Percentiles rank a stretch among this genome's conserved stretches.
Evolutionary conservation across 2,113 vertebrate species (phyloP).

Genomic region (Sinocyclocheilus grahami): DNA sequence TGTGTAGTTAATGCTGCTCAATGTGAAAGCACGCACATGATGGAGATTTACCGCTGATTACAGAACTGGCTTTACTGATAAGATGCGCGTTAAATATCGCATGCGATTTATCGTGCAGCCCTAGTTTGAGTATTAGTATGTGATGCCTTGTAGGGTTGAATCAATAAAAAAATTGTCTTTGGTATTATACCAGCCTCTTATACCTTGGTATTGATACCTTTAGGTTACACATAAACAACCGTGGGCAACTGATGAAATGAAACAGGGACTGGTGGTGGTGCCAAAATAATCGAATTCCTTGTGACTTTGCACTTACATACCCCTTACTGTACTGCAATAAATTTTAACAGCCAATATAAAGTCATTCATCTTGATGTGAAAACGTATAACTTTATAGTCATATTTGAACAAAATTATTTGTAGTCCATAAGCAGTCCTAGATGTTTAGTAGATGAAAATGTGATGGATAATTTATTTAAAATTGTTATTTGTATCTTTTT

Average conservation of each 20-base stretch:
- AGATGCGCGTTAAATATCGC: no score
- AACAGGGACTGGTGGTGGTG: not conserved
- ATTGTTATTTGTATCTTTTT: not conserved
- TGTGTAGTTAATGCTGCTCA: no score
- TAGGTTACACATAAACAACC: conserved; percentile 36
- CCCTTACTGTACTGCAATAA: not conserved
- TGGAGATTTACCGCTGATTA: no score
- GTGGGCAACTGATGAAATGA: not conserved
- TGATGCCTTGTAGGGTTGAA: conserved; percentile 53
- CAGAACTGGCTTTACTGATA: no score
- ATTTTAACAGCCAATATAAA: not conserved
- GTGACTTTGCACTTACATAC: not conserved
- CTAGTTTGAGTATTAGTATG: conserved; percentile 40
- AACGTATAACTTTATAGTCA: not conserved
- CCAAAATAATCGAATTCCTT: not conserved
- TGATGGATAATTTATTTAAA: not conserved
- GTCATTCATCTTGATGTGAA: not conserved
- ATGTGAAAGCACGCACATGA: no score
- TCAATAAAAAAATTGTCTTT: not conserved
- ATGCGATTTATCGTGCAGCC: no score
- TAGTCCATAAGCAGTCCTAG: not conserved
- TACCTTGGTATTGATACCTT: not conserved
- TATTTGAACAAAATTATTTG: not conserved
- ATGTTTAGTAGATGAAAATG: not conserved
- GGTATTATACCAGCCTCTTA: not conserved